These are phyloP conservation scores for Xestia xanthographa DNA, from an alignment of 2,888 invertebrate genomes.

Conservation along the genomic window DNA sequence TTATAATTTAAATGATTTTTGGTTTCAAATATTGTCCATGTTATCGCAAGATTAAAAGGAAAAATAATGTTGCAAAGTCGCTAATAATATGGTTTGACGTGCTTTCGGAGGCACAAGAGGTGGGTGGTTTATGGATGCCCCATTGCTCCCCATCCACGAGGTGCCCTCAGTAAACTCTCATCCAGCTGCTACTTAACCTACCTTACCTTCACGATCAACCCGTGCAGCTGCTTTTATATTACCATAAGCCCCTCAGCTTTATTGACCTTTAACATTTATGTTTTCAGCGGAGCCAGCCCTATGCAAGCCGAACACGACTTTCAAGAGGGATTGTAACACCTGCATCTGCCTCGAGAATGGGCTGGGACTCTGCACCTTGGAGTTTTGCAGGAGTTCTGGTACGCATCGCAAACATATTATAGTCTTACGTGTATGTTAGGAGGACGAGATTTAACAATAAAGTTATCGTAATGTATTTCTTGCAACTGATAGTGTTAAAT, in stretches of 20 bases:
- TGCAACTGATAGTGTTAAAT: not conserved
- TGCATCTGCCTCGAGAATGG: conserved; percentile 87
- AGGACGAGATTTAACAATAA: not conserved
- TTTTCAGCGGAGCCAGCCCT: conserved; percentile 77
- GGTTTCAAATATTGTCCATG: too few relatives aligned
- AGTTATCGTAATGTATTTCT: not conserved
- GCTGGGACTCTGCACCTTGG: conserved; percentile 83
- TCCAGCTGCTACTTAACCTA: too few relatives aligned
- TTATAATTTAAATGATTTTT: too few relatives aligned
- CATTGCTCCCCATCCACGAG: not conserved
- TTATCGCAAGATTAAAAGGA: too few relatives aligned
- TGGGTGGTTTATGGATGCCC: not conserved
- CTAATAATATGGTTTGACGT: too few relatives aligned
- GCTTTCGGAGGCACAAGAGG: too few relatives aligned
- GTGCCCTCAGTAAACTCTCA: not conserved
- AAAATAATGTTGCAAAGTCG: too few relatives aligned
- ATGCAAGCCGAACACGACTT: conserved; percentile 86
- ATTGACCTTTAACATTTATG: not conserved
- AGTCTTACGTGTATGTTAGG: not conserved
- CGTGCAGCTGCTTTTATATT: too few relatives aligned
- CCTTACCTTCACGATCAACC: not conserved
- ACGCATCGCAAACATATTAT: not conserved
- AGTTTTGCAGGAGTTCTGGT: conserved; percentile 70
- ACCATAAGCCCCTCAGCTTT: not conserved
- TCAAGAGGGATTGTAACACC: conserved; percentile 87